Base-by-base conservation (phyloP, 2,797 vertebrate genomes). In the Paramormyrops hopkinsi region DNA sequence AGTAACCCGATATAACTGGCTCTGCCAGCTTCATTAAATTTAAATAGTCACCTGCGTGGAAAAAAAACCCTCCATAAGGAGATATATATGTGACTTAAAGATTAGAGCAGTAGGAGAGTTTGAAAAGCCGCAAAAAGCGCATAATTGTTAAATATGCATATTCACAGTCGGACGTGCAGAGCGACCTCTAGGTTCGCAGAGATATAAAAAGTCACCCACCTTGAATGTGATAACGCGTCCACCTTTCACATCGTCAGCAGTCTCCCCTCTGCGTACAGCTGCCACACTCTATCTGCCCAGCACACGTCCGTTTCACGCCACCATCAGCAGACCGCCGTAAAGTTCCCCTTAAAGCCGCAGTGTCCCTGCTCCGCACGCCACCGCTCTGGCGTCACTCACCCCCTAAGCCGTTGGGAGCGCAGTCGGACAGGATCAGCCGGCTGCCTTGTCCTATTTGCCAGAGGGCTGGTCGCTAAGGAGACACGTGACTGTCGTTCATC, bases 21-120 rank as follows among this genome's bases (percentile, higher is more conserved):
- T 59, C 90, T 87, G 53, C 91, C 53, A 92, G 85, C 92, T 92
- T 96, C 96, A 96, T 96, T 96, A 96, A 96, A 95, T 92, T 96
- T 96, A 92, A 95, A 96, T 95, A 62, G 92, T 92, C 90, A 83
- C 90, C 89, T 89, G 91, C 92, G 92, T 90, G 90, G 91, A 91
- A 89, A 90, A 90, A 90, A 94, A 91, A 90, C 83, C 84, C 1
- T 88, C 88, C 22, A 1, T 84, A n/a, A 76, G 59, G 14, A 88
- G 41, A 86, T 86, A 11, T 69, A 46, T 8, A 56, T 65, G 6
- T 88, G 82, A 89, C 88, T 73, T 62, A 8, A n/a, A 48, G 5
- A 87, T 73, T 33, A 17, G 62, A 50, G 83, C n/a, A 41, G n/a
- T 3, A 25, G 62, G 50, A 87, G 88, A 12, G 46, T n/a, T 50